phyloP scores from a whole-genome alignment of 2,113 vertebrate genomes.

The Phocoena phocoena region DNA sequence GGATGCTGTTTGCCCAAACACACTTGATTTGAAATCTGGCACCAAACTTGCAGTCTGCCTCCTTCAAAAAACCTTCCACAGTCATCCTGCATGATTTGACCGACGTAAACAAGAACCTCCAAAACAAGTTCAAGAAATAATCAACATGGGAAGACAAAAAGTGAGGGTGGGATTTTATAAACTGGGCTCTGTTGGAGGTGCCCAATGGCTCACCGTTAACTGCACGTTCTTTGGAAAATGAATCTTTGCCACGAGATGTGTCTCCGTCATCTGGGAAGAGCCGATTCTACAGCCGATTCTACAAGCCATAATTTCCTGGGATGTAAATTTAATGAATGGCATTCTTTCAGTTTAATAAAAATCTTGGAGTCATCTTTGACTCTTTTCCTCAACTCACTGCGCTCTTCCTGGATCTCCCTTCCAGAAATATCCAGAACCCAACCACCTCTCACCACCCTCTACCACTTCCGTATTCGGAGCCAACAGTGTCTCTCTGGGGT shows the following conservation, averaged over 20 bases:
- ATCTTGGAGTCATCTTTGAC: background rate
- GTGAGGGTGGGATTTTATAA: background rate
- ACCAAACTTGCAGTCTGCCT: background rate
- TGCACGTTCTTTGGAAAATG: background rate
- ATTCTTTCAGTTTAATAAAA: background rate
- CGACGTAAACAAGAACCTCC: background rate
- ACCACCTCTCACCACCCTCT: background rate
- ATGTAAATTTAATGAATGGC: background rate
- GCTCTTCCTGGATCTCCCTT: background rate
- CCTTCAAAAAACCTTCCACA: background rate
- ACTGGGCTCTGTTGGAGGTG: background rate
- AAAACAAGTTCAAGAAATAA: background rate
- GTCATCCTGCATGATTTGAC: background rate
- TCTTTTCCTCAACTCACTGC: background rate
- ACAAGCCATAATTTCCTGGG: background rate
- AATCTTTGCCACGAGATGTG: background rate
- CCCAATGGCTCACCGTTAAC: background rate
- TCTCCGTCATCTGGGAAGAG: background rate
- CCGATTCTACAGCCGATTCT: background rate
- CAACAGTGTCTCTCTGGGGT: background rate
- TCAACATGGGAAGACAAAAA: background rate
- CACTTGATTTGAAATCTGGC: slow-evolving; percentile 1
- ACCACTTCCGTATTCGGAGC: background rate
- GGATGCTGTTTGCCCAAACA: background rate
- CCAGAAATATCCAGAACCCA: background rate